These are phyloP conservation scores for Osedax frankpressi DNA, from an alignment of 2,888 invertebrate genomes.

Conservation along the genomic window DNA sequence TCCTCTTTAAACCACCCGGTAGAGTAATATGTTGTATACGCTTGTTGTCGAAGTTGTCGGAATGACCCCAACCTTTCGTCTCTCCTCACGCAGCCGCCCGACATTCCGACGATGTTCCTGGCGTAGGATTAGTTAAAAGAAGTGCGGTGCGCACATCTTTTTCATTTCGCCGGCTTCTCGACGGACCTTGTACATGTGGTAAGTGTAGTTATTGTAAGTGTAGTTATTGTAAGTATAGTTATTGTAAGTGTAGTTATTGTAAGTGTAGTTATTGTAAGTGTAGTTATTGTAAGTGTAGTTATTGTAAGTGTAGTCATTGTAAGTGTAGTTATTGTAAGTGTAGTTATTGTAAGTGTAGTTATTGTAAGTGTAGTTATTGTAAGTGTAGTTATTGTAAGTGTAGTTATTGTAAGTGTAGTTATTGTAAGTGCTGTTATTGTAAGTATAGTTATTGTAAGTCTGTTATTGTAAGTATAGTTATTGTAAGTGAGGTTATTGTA, in stretches of 20 bases:
- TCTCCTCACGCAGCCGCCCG: constrained; percentile 54
- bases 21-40: no score
- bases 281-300: neutral
- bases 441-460: no score
- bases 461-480: no score
- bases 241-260: neutral
- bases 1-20: no score
- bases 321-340: neutral
- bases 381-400: no score
- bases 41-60: no score
- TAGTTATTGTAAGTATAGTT: neutral
- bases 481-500: no score
- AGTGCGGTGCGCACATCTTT: constrained; percentile 59
- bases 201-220: constrained; percentile 24
- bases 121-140: constrained; percentile 14
- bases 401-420: no score
- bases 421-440: neutral
- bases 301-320: neutral
- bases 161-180: constrained; percentile 60
- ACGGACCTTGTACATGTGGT: constrained; percentile 34
- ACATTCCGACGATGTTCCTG: constrained; percentile 60
- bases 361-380: neutral
- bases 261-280: neutral
- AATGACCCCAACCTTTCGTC: no score
- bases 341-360: neutral